Percentiles rank a stretch among this genome's conserved stretches.
These are phyloP conservation scores for Aleiodes testaceus DNA, from an alignment of 2,888 invertebrate species.

Conservation along the genomic window DNA sequence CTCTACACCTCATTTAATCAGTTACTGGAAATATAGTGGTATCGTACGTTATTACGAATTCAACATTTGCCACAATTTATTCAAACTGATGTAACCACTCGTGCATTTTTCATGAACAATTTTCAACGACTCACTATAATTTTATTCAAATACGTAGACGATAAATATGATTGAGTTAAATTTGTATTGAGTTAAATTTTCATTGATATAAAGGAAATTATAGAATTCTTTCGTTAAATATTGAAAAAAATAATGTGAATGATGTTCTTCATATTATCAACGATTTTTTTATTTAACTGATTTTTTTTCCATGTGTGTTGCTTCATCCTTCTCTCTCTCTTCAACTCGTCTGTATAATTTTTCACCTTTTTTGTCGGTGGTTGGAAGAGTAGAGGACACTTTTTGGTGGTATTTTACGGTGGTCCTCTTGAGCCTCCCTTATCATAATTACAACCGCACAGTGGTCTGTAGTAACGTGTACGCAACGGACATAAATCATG, in stretches of 20 bases:
- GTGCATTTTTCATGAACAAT: neutral
- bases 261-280: too few relatives aligned
- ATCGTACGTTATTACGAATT: neutral
- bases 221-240: too few relatives aligned
- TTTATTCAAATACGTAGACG: neutral
- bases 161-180: neutral
- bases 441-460: conserved; percentile 35
- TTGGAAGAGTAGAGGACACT: neutral
- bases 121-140: neutral
- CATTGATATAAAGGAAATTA: too few relatives aligned
- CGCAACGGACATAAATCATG: conserved; percentile 53
- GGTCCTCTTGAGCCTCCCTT: conserved; percentile 33
- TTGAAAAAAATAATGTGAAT: too few relatives aligned
- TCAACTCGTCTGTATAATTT: too few relatives aligned
- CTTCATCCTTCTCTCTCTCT: too few relatives aligned
- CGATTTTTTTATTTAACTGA: too few relatives aligned
- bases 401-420: conserved; percentile 6
- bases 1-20: too few relatives aligned
- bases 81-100: neutral
- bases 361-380: neutral
- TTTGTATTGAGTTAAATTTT: neutral
- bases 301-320: too few relatives aligned
- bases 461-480: conserved; percentile 40
- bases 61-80: neutral
- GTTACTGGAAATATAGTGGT: neutral